Evolutionary conservation across 2,888 invertebrate genomes (phyloP).

Genomic region (Hyles lineata): DNA sequence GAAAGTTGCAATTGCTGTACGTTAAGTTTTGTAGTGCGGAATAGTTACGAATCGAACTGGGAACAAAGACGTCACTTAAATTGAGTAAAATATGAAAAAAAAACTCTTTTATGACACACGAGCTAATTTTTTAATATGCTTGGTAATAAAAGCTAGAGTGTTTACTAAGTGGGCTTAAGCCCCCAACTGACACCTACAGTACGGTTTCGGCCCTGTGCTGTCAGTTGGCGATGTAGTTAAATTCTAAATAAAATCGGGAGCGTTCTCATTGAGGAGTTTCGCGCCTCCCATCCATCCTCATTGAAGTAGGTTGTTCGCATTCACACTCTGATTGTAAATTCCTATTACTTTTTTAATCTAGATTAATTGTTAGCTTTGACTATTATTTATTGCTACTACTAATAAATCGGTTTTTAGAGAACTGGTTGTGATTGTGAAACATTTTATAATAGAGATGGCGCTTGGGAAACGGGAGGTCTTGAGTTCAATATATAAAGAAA

Average conservation of each 20-base stretch:
- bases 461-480: no score
- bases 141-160: no score
- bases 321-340: not conserved
- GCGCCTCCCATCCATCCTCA: not conserved
- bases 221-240: conserved; percentile 7
- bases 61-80: no score
- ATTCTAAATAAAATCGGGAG: conserved; percentile 16
- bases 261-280: conserved; percentile 16
- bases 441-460: not conserved
- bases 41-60: no score
- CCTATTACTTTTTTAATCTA: not conserved
- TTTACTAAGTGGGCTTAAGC: not conserved
- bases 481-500: no score
- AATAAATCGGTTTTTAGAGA: not conserved
- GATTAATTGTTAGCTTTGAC: not conserved
- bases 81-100: no score
- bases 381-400: not conserved
- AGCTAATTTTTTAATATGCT: no score
- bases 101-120: no score
- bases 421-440: not conserved
- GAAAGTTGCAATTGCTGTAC: no score
- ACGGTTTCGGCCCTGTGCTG: not conserved
- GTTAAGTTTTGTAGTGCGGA: no score
- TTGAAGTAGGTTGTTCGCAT: not conserved
- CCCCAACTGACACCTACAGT: no score